Conservation (phyloP, 2,888 invertebrate species). For the Dynastes maya region DNA sequence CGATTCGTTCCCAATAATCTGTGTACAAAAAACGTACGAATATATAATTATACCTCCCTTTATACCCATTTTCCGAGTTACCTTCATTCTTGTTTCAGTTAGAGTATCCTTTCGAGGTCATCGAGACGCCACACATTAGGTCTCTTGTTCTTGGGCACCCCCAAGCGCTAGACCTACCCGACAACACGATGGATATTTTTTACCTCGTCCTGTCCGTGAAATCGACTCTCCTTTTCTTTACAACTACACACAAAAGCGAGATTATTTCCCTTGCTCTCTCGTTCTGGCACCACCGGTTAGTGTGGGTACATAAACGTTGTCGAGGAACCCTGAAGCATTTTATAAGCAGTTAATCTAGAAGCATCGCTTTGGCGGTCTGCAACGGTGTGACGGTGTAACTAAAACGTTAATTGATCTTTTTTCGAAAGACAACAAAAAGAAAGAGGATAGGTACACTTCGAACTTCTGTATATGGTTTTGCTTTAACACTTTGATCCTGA, state of each 20-base stretch:
- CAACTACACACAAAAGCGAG: neutral
- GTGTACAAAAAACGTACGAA: neutral
- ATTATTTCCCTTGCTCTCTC: neutral
- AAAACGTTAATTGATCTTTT: slow-evolving; percentile 1
- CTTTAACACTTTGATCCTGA: too few species aligned
- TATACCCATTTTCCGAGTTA: too few species aligned
- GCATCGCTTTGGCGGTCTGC: neutral
- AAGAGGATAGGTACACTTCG: too few species aligned
- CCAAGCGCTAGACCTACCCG: neutral
- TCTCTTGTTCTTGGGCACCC: neutral
- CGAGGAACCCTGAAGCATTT: neutral
- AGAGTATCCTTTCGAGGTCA: slow-evolving; percentile 7
- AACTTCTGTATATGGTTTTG: too few species aligned
- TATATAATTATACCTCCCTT: too few species aligned
- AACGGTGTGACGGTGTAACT: neutral
- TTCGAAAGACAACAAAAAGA: too few species aligned
- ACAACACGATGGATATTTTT: neutral
- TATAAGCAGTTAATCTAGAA: slow-evolving; percentile 1
- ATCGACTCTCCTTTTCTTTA: neutral
- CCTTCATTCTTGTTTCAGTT: too few species aligned
- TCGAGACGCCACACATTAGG: neutral
- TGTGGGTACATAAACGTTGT: neutral
- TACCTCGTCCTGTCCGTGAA: neutral
- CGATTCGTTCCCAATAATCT: neutral
- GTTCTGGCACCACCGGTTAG: neutral